Base-by-base conservation (phyloP, 2,797 vertebrate species). In the Vireo griseus region DNA sequence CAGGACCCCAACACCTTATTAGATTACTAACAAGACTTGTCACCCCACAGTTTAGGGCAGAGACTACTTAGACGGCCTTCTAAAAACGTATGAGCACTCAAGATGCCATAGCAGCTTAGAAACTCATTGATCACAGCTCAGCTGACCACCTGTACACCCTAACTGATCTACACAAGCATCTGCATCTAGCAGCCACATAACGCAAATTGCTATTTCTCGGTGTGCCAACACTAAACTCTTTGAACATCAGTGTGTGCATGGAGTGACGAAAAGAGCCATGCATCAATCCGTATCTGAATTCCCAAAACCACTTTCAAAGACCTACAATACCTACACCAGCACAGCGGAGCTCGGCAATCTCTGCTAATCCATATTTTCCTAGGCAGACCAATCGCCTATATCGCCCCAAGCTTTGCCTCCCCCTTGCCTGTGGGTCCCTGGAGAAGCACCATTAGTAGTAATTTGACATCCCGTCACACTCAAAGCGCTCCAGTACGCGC, bases 331-430 rank as follows among this genome's bases (percentile, higher is more conserved):
- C 6, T 0, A 4, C 20, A 48, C 31, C 40, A 57, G 37, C 26
- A 31, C 47, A 29, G 50, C 22, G 45, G 15, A 44, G 45, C 44
- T 57, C 21, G 16, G 18, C 22, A 42, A 8, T 16, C 19, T 13
- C 28, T 29, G 6, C 16, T 33, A 31, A 9, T 3, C 31, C 25
- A 1, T 1, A 31, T 59, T 73, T 81, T 42, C 31, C 44, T 9
- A 21, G 8, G 14, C 22, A 28, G 29, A 39, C 2, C 17, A 16
- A 2, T 1, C 11, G 4, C 0, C 18, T 5, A 0, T 3, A 16
- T 16, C 14, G 16, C 33, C 24, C 13, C 37, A 54, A 1, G 12
- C 31, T 42, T 35, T 25, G 65, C 52, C 35, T 65, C 33, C 29
- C 5, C 16, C 10, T 39, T 33, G 21, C 57, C 61, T 4, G 19